Conservation (phyloP, 2,888 invertebrate genomes). For the Corbicula japonica region DNA sequence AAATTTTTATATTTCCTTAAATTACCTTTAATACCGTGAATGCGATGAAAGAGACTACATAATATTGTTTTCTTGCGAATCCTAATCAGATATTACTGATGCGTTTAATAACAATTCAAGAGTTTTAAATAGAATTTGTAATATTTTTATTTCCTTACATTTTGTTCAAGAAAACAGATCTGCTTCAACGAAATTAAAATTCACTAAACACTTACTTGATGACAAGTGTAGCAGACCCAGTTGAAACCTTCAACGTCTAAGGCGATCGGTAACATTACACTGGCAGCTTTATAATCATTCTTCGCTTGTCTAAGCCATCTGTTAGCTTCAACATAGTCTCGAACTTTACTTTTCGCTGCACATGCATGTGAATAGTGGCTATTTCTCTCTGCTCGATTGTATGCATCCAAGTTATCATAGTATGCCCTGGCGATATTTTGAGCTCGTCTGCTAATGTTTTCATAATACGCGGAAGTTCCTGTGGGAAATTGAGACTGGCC, state of each 20-base stretch:
- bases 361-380: conserved; percentile 27
- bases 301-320: conserved; percentile 64
- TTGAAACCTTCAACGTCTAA: conserved; percentile 42
- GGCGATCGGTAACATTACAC: conserved; percentile 4
- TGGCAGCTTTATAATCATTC: conserved; percentile 50
- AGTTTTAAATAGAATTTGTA: not conserved
- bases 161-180: too few relatives aligned
- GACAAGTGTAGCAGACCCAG: conserved; percentile 68
- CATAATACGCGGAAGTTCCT: not conserved
- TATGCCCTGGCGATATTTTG: conserved; percentile 22
- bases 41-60: too few relatives aligned
- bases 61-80: too few relatives aligned
- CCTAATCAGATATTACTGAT: not conserved
- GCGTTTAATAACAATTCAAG: not conserved
- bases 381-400: conserved; percentile 8
- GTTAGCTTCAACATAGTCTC: conserved; percentile 43
- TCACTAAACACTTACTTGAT: conserved; percentile 67
- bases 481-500: not conserved
- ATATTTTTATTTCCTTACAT: too few relatives aligned
- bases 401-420: conserved; percentile 24
- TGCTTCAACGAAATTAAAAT: too few relatives aligned
- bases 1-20: too few relatives aligned
- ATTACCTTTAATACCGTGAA: too few relatives aligned
- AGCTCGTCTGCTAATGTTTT: conserved; percentile 28
- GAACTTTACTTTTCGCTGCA: not conserved